Conservation (phyloP, 2,888 invertebrate genomes). For the Catonia carolina region DNA sequence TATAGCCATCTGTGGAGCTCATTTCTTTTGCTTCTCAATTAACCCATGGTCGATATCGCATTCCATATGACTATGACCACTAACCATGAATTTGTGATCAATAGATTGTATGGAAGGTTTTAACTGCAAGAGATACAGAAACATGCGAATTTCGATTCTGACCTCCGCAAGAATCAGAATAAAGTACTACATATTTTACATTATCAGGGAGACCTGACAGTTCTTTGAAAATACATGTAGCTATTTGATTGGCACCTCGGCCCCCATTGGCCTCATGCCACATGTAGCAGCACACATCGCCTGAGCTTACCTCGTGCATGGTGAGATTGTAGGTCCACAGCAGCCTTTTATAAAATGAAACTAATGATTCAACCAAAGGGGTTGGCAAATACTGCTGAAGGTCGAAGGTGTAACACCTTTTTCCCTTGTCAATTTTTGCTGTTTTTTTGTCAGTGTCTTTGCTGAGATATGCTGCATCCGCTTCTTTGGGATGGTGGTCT, state of each 20-base stretch:
- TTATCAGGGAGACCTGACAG: background rate
- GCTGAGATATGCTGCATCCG: constrained; percentile 13
- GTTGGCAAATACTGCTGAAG: constrained; percentile 20
- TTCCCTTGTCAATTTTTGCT: constrained; percentile 13
- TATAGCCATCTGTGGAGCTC: background rate
- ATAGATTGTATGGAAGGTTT: constrained; percentile 27
- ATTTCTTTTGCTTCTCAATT: background rate
- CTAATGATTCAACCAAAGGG: background rate
- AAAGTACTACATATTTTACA: constrained; percentile 21
- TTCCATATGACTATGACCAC: constrained; percentile 32
- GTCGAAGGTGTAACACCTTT: constrained; percentile 22
- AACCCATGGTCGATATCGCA: constrained; percentile 31
- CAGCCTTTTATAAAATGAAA: no score
- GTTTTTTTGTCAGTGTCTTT: constrained; percentile 18
- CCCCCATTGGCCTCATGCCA: constrained; percentile 32
- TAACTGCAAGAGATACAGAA: constrained; percentile 26
- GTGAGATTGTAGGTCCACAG: background rate
- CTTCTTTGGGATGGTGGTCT: background rate
- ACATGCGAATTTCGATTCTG: constrained; percentile 34
- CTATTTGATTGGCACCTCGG: constrained; percentile 35
- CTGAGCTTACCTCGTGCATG: background rate
- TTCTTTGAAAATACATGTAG: constrained; percentile 31
- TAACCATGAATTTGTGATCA: constrained; percentile 31
- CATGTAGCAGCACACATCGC: constrained; percentile 22
- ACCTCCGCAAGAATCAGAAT: constrained; percentile 32